Base-by-base conservation (phyloP, 2,797 vertebrate species). In the Rhabdophis nuchalis region DNA sequence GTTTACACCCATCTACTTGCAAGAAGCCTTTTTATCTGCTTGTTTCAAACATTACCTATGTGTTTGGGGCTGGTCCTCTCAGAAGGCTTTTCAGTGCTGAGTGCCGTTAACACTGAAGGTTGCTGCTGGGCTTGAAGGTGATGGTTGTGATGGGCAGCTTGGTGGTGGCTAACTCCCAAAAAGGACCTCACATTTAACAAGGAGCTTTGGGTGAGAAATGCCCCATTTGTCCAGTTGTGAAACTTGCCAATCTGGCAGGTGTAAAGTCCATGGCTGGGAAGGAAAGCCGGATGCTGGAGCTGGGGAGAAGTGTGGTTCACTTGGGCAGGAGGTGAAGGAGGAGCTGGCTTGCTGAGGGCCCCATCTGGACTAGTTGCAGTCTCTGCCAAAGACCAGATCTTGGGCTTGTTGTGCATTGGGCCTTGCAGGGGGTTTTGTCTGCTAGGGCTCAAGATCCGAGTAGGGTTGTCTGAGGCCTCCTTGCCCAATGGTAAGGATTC, bases 191-290 rank as follows among this genome's bases (percentile, higher is more conserved):
- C 98, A 20, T 99, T 99, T 93, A 99, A 97, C 97, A 99, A 97
- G 72, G 99, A 99, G 97, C 99, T 99, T 97, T 99, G 99, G 54
- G 98, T 98, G 87, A 99, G 98, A 97, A 99, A 99, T 82, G 99
- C 98, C 88, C 99, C 98, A 91, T 99, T 99, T 96, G 99, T 99
- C 99, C 99, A 99, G 98, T 99, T 99, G 97, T 99, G 99, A 97
- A 99, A 99, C 98, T 99, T 99, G 95, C 99, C 98, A 95, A 99
- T 99, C 97, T 99, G 99, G 96, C 99, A 99, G 0, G 99, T 99
- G 97, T 99, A 99, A 93, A 99, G 99, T 99, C 99, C 99, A 93
- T 99, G 99, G 97, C 98, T 99, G 89, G 99, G 98, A 61, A 99
- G 98, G 95, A 99, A 99, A 94, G 99, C 99, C 0, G 99, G 99